Evolutionary conservation across 2,888 invertebrate species (phyloP), one percentile per base, ranked within the genome.

Genomic region (Automeris io): DNA sequence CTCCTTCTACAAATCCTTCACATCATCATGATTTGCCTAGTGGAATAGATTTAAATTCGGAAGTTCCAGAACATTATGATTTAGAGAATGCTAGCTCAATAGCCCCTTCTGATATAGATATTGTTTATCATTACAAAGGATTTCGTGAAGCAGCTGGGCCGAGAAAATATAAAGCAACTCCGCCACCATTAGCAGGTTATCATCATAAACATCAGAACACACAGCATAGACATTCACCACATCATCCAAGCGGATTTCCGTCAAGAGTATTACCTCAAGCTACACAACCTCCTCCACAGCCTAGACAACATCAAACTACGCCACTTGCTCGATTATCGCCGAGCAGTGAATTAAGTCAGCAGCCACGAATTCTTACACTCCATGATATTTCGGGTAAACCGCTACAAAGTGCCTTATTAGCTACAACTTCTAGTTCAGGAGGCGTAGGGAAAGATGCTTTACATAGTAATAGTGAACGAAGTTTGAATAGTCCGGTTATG

Each of bases 11-110:
- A 9, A 93, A 90, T 59, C 91, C 90, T 46, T 90, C 91, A 1
- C 90, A 94, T 56, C 92, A 92, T 54, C 91, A 92, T 36, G 93
- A 94, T 42, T 93, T 93, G 56, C 91, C 91, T 18, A 89, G 88
- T 29, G 91, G 90, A 13, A 91, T 93, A 36, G 95, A 95, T 60
- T 85, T 95, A 54, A 90, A 91, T 61, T 92, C 91, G 5, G 94
- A 95, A 64, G 88, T 92, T 45, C 95, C 96, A 0, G 97, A 97
- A 69, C 96, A 97, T 70, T 98, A 98, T 67, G 98, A 98, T 70
- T 87, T 98, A 45, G 98, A 98, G 82, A 98, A 98, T 76, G 97
- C 98, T 1, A 97, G 97, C 71, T 97, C 97, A 0, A 98, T 98
- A 52, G 98, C 98, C 0, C 98, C 98, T 0, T 97, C 97, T 2